Evolutionary conservation across 2,113 vertebrate species (phyloP).

Genomic region (Acrocephalus arundinaceus): DNA sequence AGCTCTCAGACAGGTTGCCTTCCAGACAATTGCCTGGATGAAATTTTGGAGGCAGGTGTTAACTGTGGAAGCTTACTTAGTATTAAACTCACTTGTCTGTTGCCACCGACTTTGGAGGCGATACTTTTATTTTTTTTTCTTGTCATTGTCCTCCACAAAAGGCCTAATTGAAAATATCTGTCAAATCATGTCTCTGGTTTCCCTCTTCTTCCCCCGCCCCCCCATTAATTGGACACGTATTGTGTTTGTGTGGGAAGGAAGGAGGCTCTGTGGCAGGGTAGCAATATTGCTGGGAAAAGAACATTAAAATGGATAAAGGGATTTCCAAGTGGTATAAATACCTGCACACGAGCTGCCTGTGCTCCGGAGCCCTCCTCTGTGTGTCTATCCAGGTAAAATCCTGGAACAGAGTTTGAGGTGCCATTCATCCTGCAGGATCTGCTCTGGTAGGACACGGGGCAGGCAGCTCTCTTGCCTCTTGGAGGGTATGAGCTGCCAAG

Average conservation of each 20-base stretch:
- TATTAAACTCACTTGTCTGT: not conserved
- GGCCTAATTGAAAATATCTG: slow-evolving; percentile 61
- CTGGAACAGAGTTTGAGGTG: slow-evolving; percentile 33
- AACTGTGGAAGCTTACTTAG: slow-evolving; percentile 25
- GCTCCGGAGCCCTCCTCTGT: slow-evolving; percentile 72
- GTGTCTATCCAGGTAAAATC: slow-evolving; percentile 71
- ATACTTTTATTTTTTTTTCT: not conserved
- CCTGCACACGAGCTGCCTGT: slow-evolving; percentile 81
- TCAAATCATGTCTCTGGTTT: slow-evolving; percentile 73
- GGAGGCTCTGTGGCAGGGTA: slow-evolving; percentile 69
- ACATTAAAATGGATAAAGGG: slow-evolving; percentile 88
- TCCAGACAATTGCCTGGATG: not conserved
- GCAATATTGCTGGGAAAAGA: slow-evolving; percentile 76
- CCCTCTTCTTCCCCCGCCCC: slow-evolving; percentile 39
- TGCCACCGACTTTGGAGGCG: not conserved
- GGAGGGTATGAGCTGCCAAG: slow-evolving; percentile 89
- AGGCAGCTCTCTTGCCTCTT: slow-evolving; percentile 18
- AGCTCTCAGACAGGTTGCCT: not conserved
- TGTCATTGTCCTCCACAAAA: slow-evolving; percentile 63
- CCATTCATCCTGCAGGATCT: not conserved
- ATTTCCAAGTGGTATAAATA: slow-evolving; percentile 90
- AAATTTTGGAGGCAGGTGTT: slow-evolving; percentile 63
- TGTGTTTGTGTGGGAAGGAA: slow-evolving; percentile 68
- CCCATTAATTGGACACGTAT: slow-evolving; percentile 66
- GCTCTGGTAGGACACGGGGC: not conserved